A percentile compares a stretch with the other conserved stretches of the same genome.
phyloP scores from a whole-genome alignment of 2,888 invertebrate genomes.

The Eilema sororculum region DNA sequence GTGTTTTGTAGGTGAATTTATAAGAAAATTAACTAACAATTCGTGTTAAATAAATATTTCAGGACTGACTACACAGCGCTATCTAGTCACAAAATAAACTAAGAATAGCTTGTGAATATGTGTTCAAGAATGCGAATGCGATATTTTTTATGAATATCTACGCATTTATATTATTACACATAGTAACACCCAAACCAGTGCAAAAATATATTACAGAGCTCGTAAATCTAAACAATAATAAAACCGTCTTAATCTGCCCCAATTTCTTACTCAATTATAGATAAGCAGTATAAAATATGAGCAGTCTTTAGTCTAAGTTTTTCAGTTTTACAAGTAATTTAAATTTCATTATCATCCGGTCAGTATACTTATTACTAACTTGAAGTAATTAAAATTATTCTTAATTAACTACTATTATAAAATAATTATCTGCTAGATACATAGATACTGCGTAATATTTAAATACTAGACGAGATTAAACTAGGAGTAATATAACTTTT shows the following conservation, averaged over 20 bases:
- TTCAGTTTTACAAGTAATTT: background rate
- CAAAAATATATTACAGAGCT: too few species aligned
- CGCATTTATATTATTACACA: too few species aligned
- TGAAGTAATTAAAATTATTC: background rate
- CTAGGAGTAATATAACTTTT: constrained; percentile 23
- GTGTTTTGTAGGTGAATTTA: too few species aligned
- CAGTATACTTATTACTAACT: background rate
- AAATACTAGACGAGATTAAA: constrained; percentile 3
- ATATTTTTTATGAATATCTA: too few species aligned
- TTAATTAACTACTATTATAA: background rate
- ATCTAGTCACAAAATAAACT: too few species aligned
- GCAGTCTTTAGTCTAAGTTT: background rate
- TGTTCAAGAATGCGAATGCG: too few species aligned
- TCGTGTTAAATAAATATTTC: too few species aligned
- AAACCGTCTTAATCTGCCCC: background rate
- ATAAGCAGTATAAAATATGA: background rate
- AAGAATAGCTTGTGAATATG: too few species aligned
- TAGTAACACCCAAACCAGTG: too few species aligned
- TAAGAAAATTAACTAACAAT: too few species aligned
- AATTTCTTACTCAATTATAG: background rate
- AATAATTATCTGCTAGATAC: background rate
- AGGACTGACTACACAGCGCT: too few species aligned
- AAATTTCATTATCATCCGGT: background rate
- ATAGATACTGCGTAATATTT: background rate
- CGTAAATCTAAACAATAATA: background rate